Conservation (phyloP, 2,113 vertebrate genomes). For the Phyllopteryx taeniolatus region DNA sequence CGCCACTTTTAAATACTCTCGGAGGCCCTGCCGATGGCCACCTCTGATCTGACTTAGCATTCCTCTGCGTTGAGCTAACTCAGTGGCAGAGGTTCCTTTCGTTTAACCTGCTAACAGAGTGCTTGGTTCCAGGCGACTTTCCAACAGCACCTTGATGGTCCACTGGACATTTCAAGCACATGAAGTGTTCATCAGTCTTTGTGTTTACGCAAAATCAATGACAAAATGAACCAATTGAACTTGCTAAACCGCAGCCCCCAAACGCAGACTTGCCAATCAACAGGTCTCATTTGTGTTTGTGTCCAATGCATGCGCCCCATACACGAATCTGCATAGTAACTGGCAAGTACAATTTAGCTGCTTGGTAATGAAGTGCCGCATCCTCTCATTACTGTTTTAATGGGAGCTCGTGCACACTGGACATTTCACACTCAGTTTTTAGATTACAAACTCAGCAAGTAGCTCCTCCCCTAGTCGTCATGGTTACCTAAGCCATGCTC, state of each 20-base stretch:
- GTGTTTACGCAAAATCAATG: conserved; percentile 6
- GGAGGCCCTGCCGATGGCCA: conserved; percentile 38
- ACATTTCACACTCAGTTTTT: too few relatives aligned
- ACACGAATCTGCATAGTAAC: too few relatives aligned
- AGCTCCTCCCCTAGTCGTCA: too few relatives aligned
- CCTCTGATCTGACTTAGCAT: conserved; percentile 44
- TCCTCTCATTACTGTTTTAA: too few relatives aligned
- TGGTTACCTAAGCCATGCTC: too few relatives aligned
- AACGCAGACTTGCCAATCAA: too few relatives aligned
- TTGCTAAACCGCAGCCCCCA: neutral
- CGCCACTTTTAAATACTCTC: conserved; percentile 50
- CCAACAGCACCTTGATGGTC: conserved; percentile 3
- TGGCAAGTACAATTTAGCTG: too few relatives aligned
- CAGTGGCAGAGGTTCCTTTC: conserved; percentile 24
- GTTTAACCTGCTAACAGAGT: conserved; percentile 16
- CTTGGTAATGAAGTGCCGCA: too few relatives aligned
- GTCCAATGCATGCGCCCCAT: too few relatives aligned
- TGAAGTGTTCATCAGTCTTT: conserved; percentile 19
- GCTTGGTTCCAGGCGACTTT: neutral
- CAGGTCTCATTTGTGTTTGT: too few relatives aligned
- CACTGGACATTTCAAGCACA: neutral
- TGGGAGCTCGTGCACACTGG: too few relatives aligned
- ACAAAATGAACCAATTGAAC: conserved; percentile 8
- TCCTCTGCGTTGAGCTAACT: conserved; percentile 16
- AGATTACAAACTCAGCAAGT: too few relatives aligned